Evolutionary conservation across 2,113 vertebrate species (phyloP).

Genomic region (Collichthys lucidus): DNA sequence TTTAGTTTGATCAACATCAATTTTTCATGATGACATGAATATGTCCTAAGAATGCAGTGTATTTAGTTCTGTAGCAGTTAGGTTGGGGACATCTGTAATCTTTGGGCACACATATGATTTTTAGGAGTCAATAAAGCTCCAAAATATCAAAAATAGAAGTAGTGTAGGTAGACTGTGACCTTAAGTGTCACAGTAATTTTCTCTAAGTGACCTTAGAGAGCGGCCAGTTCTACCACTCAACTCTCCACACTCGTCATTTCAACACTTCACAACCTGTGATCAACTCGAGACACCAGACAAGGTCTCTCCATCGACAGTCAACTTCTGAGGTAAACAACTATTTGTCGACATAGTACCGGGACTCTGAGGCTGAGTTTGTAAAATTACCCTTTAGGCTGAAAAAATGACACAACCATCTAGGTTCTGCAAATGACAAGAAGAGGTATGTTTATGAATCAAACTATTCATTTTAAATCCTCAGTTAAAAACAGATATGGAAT

Average conservation of each 20-base stretch:
- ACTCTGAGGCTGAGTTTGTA: constrained; percentile 2
- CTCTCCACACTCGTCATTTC: constrained; percentile 71
- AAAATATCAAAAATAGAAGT: constrained; percentile 18
- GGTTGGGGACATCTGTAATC: neutral
- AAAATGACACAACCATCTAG: neutral
- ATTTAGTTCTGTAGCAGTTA: neutral
- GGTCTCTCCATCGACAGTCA: constrained; percentile 56
- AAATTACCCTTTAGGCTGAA: constrained; percentile 30
- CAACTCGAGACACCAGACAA: constrained; percentile 55
- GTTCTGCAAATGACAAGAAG: neutral
- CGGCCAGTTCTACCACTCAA: constrained; percentile 46
- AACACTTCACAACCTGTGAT: constrained; percentile 68
- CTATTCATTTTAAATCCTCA: neutral
- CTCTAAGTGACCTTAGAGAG: constrained; percentile 60
- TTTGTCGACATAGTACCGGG: constrained; percentile 20
- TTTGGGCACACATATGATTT: neutral
- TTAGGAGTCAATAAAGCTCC: neutral
- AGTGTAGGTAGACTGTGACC: constrained; percentile 31
- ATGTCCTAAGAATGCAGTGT: neutral
- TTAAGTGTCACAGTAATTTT: constrained; percentile 59
- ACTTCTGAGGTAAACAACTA: constrained; percentile 55
- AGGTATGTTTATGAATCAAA: neutral
- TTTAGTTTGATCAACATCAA: neutral
- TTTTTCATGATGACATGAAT: too few species aligned
- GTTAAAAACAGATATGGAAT: neutral